Base-by-base conservation (phyloP, 2,797 vertebrate genomes). In the Apodemus agrarius region DNA sequence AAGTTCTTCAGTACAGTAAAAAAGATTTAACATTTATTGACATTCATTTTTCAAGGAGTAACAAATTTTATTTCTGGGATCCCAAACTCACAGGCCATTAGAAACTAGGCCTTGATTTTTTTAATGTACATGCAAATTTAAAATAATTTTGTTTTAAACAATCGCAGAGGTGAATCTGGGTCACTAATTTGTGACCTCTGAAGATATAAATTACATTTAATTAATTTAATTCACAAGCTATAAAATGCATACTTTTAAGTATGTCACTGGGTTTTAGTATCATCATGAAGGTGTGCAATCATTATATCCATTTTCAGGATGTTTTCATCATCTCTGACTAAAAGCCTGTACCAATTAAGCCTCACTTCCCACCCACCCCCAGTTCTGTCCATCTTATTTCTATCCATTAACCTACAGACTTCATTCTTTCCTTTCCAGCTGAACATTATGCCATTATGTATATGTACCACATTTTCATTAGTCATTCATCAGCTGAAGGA, bases 101-200 rank as follows among this genome's bases (percentile, higher is more conserved):
- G 52, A 49, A 63, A 84, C 52, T 87, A 31, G 52, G 63, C 43
- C 52, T 87, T 83, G 69, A 52, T 37, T 89, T 89, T 79, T 86
- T 91, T 92, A 75, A 34, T 31, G 37, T 74, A 82, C 82, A 54
- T 91, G 24, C 49, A 72, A 88, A 90, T 89, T 89, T 24, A 88
- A 93, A 89, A 85, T 57, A 52, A 90, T 90, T 75, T 79, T 92
- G 63, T 90, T 57, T 89, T 91, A 92, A 85, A 91, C 49, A 81
- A 90, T 22, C 74, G 37, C 72, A 13, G 46, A 67, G 24, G 9
- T 37, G 4, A 88, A 67, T 94, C 63, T 67, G 74, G 43, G n/a
- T 57, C 82, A 96, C 59, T 24, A 65, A 89, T 49, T 92, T 34
- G 22, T 31, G 49, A 90, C 59, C 57, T 86, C 34, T 34, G 59